These are phyloP conservation scores for Conops quadrifasciatus DNA, from an alignment of 2,888 invertebrate genomes.

Conservation along the genomic window DNA sequence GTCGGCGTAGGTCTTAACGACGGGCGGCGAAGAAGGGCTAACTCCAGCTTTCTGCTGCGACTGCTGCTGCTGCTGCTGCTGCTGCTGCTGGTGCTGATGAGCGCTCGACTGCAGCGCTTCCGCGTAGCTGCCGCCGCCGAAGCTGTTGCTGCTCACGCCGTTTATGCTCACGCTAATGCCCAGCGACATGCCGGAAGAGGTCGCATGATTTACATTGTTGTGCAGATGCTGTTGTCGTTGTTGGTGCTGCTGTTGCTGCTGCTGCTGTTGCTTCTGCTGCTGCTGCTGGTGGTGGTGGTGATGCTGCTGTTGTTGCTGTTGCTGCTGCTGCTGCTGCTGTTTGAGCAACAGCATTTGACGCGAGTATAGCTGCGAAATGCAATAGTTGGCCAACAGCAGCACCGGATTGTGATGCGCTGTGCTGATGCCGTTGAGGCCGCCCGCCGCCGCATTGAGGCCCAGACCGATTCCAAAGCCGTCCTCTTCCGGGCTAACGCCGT, in stretches of 20 bases:
- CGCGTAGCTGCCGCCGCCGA: slow-evolving; percentile 40
- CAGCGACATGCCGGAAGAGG: not conserved
- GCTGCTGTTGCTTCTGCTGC: slow-evolving; percentile 48
- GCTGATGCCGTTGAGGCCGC: slow-evolving; percentile 62
- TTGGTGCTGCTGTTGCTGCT: slow-evolving; percentile 47
- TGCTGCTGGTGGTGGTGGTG: slow-evolving; percentile 52
- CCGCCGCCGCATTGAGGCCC: slow-evolving; percentile 41
- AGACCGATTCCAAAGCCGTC: slow-evolving; percentile 38
- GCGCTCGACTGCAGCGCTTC: slow-evolving; percentile 41
- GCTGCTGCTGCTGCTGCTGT: slow-evolving; percentile 66
- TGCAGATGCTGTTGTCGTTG: slow-evolving; percentile 46
- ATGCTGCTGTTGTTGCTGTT: slow-evolving; percentile 48
- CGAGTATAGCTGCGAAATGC: slow-evolving; percentile 77
- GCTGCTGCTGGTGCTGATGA: slow-evolving; percentile 29
- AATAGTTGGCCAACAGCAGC: slow-evolving; percentile 78
- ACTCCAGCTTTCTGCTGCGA: slow-evolving; percentile 29
- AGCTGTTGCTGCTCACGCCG: slow-evolving; percentile 23
- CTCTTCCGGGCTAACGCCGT: slow-evolving; percentile 43
- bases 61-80: slow-evolving; percentile 34
- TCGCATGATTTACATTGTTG: slow-evolving; percentile 28
- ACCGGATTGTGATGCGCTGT: slow-evolving; percentile 72
- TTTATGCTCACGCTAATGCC: slow-evolving; percentile 21
- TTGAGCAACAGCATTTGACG: slow-evolving; percentile 68
- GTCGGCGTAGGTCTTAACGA: slow-evolving; percentile 54
- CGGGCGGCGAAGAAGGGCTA: slow-evolving; percentile 32